Evolutionary conservation across 2,888 invertebrate genomes (phyloP), one percentile per base, ranked within the genome.

Genomic region (Papilio elwesi): DNA sequence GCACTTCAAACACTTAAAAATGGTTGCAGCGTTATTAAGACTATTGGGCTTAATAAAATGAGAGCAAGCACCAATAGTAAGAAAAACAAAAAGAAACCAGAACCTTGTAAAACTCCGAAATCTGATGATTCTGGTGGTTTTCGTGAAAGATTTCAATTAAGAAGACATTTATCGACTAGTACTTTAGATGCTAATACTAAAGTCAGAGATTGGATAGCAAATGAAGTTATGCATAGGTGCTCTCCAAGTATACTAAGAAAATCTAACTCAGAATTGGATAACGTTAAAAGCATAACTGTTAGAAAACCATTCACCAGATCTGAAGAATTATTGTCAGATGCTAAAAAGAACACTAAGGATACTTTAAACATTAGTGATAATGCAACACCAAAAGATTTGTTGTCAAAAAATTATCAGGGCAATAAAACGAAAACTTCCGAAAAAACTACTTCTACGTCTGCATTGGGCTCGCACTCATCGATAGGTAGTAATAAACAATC

Each of bases 101-200:
- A 95, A 76, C 82, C 89, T 76, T 85, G 95, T 85, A 91, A 95
- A 87, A 93, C 93, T n/a, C 93, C 94, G 0, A 95, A 94, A 79
- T 94, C 94, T 7, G 94, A 94, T 81, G 94, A 94, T 78, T 94
- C 94, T 2, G 94, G 94, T 12, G 94, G 95, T 59, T 95, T 95
- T 78, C 92, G 95, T 55, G 91, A 95, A 79, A 87, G 94, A 73
- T 96, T 95, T 80, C 96, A 96, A 84, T 87, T 97, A 47, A 94
- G 96, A 26, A 89, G 97, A 36, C 96, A 97, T 86, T 94, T 96
- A 82, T 97, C 97, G 8, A 95, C 95, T 7, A 97, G 97, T 76
- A 97, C 97, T 0, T 95, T 98, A 76, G 97, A 98, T 85, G 97
- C 97, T 0, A 96, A 97, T 83, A 96, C 97, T 13, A 97, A 97